phyloP scores from a whole-genome alignment of 1,140 invertebrate genomes.

The Bombus consobrinus region DNA sequence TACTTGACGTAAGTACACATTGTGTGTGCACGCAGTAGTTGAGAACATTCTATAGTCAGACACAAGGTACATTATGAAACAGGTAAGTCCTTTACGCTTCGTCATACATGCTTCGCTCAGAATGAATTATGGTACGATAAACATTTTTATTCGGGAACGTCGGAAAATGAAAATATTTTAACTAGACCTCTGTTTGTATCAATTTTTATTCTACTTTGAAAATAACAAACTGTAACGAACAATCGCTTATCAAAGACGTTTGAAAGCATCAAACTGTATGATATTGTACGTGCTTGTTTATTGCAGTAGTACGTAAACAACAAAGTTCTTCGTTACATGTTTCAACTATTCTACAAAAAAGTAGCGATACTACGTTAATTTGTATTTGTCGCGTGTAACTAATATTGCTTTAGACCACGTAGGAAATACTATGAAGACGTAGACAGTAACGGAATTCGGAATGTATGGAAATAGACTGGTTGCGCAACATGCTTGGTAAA shows the following conservation, averaged over 20 bases:
- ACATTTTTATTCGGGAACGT: background rate
- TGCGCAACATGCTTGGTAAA: conserved; percentile 74
- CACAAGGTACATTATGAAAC: background rate
- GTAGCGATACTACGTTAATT: background rate
- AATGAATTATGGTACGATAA: background rate
- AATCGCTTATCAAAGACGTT: background rate
- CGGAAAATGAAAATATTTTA: background rate
- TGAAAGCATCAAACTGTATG: background rate
- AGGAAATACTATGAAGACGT: conserved; percentile 32
- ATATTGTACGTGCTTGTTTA: background rate
- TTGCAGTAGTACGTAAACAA: background rate
- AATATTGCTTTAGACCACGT: conserved; percentile 25
- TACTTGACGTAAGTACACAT: too few relatives aligned
- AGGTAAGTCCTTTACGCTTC: background rate
- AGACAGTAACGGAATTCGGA: conserved; percentile 36
- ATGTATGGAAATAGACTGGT: conserved; percentile 74
- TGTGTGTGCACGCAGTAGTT: background rate
- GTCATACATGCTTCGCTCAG: background rate
- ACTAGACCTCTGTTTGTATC: background rate
- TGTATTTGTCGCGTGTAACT: background rate
- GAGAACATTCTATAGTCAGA: background rate
- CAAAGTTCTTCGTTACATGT: too few relatives aligned
- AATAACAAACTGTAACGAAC: background rate
- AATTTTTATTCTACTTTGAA: background rate
- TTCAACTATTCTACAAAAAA: background rate